phyloP scores from a whole-genome alignment of 2,113 vertebrate genomes.

The Nothocercus julius region DNA sequence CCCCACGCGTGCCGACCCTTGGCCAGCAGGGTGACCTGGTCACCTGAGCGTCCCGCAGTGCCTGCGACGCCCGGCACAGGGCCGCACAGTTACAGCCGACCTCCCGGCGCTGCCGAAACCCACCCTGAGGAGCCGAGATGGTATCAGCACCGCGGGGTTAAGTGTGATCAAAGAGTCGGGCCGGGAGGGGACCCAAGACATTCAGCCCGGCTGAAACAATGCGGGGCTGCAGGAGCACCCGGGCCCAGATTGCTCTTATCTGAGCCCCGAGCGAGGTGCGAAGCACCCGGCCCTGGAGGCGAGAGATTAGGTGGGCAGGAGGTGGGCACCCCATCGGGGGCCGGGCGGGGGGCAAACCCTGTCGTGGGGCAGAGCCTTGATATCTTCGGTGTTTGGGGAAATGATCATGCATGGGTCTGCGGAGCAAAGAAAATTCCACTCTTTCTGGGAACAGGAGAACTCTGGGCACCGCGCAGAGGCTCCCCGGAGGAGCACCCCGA shows the following conservation, averaged over 20 bases:
- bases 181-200: background rate
- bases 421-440: background rate
- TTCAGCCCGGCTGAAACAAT: slow-evolving; percentile 35
- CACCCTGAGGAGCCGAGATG: slow-evolving; percentile 21
- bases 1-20: too few species aligned
- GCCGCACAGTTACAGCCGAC: background rate
- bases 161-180: slow-evolving; percentile 46
- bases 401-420: background rate
- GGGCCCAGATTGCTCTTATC: slow-evolving; percentile 45
- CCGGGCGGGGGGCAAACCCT: background rate
- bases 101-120: slow-evolving; percentile 26
- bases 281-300: background rate
- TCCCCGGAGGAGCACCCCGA: background rate
- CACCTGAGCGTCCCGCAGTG: too few species aligned
- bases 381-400: background rate
- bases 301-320: background rate
- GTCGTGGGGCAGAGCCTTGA: background rate
- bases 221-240: background rate
- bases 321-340: background rate
- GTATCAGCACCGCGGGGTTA: slow-evolving; percentile 41
- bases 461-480: background rate
- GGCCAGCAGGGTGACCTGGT: too few species aligned
- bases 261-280: background rate
- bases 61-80: background rate
- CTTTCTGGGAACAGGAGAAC: background rate